A percentile compares a stretch with the other conserved stretches of the same genome.
Evolutionary conservation across 2,797 vertebrate genomes (phyloP).

Genomic region (Phrynocephalus vlangalii): DNA sequence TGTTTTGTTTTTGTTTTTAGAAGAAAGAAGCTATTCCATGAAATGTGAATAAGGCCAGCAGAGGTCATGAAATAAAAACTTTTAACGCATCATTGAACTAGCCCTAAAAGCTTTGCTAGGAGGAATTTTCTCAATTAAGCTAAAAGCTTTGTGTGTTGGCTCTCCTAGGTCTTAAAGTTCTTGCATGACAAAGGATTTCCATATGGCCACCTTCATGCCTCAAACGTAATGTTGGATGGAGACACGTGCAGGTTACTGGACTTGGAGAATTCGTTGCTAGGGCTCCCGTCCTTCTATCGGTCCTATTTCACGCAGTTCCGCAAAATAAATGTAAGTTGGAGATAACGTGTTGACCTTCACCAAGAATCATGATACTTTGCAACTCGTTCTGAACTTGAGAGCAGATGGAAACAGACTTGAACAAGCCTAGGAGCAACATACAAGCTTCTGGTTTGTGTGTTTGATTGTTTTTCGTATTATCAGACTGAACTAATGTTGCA

Average conservation of each 20-base stretch:
- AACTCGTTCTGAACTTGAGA: not conserved
- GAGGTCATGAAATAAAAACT: not conserved
- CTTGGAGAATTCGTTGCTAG: conserved; percentile 92
- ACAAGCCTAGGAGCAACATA: not conserved
- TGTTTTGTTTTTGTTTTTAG: too few species aligned
- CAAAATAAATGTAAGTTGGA: conserved; percentile 91
- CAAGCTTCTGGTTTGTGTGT: not conserved
- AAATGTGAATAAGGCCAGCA: not conserved
- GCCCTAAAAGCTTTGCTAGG: not conserved
- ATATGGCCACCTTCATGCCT: conserved; percentile 92
- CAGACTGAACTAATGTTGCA: not conserved
- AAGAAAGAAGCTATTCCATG: too few species aligned
- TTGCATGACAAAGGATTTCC: conserved; percentile 91
- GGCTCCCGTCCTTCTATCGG: conserved; percentile 90
- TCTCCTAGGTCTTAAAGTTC: conserved; percentile 88
- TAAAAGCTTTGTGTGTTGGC: conserved; percentile 9
- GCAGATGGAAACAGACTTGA: not conserved
- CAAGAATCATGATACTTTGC: not conserved
- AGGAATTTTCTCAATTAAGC: not conserved
- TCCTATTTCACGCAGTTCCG: conserved; percentile 89
- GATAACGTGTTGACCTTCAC: not conserved
- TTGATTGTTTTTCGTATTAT: not conserved
- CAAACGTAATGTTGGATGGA: conserved; percentile 91
- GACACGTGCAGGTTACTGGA: conserved; percentile 90
- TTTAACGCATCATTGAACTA: not conserved